Evolutionary conservation across 1,140 invertebrate genomes (phyloP).

Genomic region (Apis cerana): DNA sequence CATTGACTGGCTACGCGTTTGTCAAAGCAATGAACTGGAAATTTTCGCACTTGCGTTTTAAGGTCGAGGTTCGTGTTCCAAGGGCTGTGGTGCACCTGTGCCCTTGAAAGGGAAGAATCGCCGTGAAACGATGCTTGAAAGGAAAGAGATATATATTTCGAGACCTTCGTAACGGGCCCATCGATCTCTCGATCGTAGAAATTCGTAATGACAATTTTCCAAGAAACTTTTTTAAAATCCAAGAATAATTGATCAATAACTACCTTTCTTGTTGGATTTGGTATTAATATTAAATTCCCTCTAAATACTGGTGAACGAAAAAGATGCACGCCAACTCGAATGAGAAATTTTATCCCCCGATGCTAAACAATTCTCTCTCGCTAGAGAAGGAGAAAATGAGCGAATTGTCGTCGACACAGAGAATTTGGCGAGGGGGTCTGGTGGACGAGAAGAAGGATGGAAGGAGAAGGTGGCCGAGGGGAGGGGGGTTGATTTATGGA

Average conservation of each 20-base stretch:
- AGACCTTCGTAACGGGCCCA: neutral
- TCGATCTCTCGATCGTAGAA: neutral
- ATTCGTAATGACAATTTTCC: too few relatives aligned
- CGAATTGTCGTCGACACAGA: neutral
- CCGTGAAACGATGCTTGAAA: constrained; percentile 6
- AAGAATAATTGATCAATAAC: neutral
- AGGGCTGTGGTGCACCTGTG: neutral
- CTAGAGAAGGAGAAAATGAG: neutral
- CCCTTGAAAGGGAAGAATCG: neutral
- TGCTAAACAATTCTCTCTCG: neutral
- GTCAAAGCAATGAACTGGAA: constrained; percentile 46
- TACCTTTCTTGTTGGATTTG: too few relatives aligned
- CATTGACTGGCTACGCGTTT: constrained; percentile 50
- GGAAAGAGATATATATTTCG: neutral
- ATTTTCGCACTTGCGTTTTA: constrained; percentile 46
- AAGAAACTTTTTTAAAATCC: neutral
- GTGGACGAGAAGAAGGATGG: constrained; percentile 7
- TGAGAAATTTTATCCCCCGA: too few relatives aligned
- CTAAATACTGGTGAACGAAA: too few relatives aligned
- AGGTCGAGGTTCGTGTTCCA: neutral
- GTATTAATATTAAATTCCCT: too few relatives aligned
- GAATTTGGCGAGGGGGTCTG: constrained; percentile 15
- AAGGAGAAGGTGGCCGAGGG: neutral
- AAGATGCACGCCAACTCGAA: too few relatives aligned
- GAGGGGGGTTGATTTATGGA: constrained; percentile 59